Conservation (phyloP, 2,797 vertebrate genomes). For the Eulemur rubriventer region DNA sequence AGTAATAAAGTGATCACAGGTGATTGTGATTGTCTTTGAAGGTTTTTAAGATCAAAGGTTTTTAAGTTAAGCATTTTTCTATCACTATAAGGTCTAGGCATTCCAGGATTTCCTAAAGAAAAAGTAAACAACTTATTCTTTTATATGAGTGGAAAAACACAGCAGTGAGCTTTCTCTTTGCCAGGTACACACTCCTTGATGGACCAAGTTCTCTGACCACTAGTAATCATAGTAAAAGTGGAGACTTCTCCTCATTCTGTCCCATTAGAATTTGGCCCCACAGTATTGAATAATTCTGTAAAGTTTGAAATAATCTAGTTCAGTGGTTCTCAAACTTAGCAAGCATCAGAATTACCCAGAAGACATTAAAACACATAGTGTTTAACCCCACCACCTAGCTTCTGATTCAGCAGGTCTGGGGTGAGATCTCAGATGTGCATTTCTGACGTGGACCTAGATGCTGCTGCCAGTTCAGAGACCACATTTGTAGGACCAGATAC, state of each 20-base stretch:
- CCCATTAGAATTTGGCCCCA: not conserved
- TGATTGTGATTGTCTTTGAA: not conserved
- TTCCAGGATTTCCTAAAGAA: not conserved
- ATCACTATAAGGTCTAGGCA: not conserved
- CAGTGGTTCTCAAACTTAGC: not conserved
- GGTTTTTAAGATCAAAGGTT: not conserved
- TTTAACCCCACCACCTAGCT: not conserved
- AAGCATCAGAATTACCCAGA: not conserved
- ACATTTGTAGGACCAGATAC: not conserved
- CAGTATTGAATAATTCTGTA: not conserved
- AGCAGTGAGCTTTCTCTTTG: not conserved
- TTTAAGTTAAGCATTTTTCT: not conserved
- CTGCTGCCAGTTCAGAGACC: not conserved
- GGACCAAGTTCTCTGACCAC: not conserved
- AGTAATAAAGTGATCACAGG: not conserved
- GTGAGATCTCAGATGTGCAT: not conserved
- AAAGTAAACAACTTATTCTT: not conserved
- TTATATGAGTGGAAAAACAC: not conserved
- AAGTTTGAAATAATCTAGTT: not conserved
- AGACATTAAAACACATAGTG: not conserved
- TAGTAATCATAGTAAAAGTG: not conserved
- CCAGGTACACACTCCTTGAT: not conserved
- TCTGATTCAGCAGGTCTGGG: not conserved
- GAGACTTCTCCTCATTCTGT: not conserved
- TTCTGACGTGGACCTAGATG: not conserved